phyloP scores from a whole-genome alignment of 2,797 vertebrate species.

The Euphonia xanthogaster region DNA sequence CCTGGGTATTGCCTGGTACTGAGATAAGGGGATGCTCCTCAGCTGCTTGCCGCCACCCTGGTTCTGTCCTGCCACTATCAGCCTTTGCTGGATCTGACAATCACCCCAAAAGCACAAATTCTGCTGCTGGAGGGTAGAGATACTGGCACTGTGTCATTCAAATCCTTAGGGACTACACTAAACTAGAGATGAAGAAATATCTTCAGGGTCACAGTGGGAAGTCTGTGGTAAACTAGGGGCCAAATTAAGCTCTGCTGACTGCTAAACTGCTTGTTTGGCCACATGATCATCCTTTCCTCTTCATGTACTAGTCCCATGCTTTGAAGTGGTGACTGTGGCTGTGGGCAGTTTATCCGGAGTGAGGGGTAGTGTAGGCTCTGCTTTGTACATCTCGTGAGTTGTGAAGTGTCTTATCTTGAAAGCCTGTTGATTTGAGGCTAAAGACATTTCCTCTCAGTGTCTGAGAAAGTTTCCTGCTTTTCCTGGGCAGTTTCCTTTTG shows the following conservation, averaged over 20 bases:
- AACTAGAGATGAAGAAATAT: neutral
- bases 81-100: neutral
- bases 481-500: neutral
- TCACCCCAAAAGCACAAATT: neutral
- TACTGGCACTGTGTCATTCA: neutral
- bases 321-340: neutral
- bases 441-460: neutral
- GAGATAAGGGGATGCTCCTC: rapidly evolving
- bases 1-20: rapidly evolving
- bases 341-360: neutral
- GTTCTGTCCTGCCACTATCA: rapidly evolving
- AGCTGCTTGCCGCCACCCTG: rapidly evolving
- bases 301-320: neutral
- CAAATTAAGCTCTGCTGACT: neutral
- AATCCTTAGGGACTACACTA: neutral
- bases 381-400: neutral
- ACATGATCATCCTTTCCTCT: neutral
- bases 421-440: neutral
- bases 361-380: neutral
- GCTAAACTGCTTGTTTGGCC: neutral
- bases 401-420: neutral
- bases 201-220: neutral
- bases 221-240: neutral
- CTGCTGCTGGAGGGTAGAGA: neutral
- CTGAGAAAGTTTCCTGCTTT: neutral